phyloP scores from a whole-genome alignment of 2,888 invertebrate species.

The Amaurobius ferox region DNA sequence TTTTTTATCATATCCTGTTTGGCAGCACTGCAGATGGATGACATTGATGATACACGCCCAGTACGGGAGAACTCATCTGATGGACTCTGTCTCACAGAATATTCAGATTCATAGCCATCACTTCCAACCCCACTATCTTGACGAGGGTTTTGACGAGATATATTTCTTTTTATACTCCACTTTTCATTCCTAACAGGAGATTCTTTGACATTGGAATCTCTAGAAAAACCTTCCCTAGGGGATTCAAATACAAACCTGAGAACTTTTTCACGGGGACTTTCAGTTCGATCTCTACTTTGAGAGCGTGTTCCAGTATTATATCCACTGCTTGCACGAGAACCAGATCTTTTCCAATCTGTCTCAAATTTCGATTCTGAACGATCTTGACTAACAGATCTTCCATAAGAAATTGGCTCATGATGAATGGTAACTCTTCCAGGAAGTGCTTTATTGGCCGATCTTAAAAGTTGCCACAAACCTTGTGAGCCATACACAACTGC shows the following conservation, averaged over 20 bases:
- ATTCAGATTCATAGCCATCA: constrained; percentile 69
- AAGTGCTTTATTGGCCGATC: constrained; percentile 57
- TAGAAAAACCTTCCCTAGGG: constrained; percentile 36
- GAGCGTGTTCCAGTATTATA: constrained; percentile 64
- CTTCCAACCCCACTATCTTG: constrained; percentile 72
- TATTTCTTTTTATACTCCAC: constrained; percentile 47
- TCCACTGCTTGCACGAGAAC: constrained; percentile 59
- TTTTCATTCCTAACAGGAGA: constrained; percentile 46
- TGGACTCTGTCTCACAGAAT: constrained; percentile 54
- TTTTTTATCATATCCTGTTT: constrained; percentile 52
- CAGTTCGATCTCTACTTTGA: constrained; percentile 66
- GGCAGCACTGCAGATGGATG: constrained; percentile 37
- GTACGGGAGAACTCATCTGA: constrained; percentile 61
- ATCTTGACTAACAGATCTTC: constrained; percentile 65
- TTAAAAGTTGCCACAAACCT: constrained; percentile 66
- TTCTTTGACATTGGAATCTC: constrained; percentile 30
- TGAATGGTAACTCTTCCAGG: constrained; percentile 51
- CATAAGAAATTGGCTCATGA: constrained; percentile 38
- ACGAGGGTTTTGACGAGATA: constrained; percentile 40
- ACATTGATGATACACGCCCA: constrained; percentile 57
- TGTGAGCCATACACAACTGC: constrained; percentile 70
- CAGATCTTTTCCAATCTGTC: constrained; percentile 57
- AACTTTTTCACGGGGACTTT: constrained; percentile 66
- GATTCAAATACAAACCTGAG: constrained; percentile 70
- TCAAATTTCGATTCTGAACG: constrained; percentile 40